Conservation (phyloP, 2,888 invertebrate genomes). For the Julus scanicus region DNA sequence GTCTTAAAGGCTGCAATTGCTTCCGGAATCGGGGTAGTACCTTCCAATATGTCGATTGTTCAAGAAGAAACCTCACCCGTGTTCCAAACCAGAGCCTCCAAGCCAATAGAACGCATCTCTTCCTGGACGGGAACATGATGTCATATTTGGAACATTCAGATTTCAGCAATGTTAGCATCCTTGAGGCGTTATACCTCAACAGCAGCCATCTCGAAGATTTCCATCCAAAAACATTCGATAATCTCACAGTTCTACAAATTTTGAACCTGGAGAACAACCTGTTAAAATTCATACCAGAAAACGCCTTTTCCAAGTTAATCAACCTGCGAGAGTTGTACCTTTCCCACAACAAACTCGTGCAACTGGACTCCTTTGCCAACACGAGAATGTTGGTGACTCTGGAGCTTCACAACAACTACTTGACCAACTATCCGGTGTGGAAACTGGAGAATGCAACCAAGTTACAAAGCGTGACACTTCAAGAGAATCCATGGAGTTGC, state of each 20-base stretch:
- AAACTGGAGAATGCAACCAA: neutral
- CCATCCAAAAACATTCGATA: neutral
- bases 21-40: neutral
- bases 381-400: neutral
- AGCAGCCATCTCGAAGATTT: neutral
- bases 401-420: neutral
- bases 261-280: constrained; percentile 17
- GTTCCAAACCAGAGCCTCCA: neutral
- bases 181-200: neutral
- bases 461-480: neutral
- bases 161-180: neutral
- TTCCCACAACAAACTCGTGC: neutral
- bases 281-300: neutral
- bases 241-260: neutral
- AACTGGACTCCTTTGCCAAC: neutral
- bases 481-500: constrained; percentile 52
- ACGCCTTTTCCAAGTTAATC: neutral
- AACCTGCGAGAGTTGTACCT: constrained; percentile 1
- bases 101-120: neutral
- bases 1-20: neutral
- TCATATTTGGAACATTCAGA: neutral
- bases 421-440: neutral
- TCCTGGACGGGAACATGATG: neutral
- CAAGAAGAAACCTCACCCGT: neutral
- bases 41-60: neutral